Percentiles rank a stretch among this genome's conserved stretches.
phyloP scores from a whole-genome alignment of 2,113 vertebrate species.

The Rattus norvegicus region DNA sequence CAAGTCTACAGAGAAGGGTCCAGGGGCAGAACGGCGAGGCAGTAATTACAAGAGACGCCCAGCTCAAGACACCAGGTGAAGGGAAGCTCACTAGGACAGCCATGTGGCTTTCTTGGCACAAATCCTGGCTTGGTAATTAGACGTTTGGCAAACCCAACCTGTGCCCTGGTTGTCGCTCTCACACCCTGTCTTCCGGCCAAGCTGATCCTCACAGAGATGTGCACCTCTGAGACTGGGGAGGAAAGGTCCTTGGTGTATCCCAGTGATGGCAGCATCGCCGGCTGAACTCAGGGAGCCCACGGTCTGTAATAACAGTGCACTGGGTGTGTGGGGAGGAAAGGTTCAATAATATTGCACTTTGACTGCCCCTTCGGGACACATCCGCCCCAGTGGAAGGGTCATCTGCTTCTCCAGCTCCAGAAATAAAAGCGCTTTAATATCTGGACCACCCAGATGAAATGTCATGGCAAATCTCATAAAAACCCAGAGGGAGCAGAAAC shows the following conservation, averaged over 20 bases:
- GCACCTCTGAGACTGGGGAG: neutral
- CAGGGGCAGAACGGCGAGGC: constrained; percentile 79
- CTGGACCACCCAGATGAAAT: constrained; percentile 87
- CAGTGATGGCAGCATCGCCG: neutral
- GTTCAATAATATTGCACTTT: constrained; percentile 75
- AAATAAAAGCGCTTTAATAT: constrained; percentile 78
- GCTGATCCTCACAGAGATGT: constrained; percentile 24
- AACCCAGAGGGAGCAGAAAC: constrained; percentile 77
- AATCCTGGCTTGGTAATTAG: constrained; percentile 78
- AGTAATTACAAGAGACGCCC: constrained; percentile 76
- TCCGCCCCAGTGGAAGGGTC: constrained; percentile 65
- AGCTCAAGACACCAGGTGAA: constrained; percentile 73
- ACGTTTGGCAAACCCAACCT: constrained; percentile 78
- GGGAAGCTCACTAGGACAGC: constrained; percentile 76
- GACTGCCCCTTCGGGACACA: constrained; percentile 67
- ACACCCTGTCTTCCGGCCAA: constrained; percentile 63
- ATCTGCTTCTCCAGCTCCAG: constrained; percentile 75
- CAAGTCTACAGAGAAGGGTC: constrained; percentile 82
- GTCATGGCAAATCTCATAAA: constrained; percentile 84
- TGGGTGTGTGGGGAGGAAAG: neutral
- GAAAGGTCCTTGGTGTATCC: constrained; percentile 3
- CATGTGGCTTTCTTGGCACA: constrained; percentile 77
- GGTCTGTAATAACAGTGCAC: neutral
- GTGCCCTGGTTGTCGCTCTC: constrained; percentile 35
- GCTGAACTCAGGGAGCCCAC: neutral